Conservation (phyloP, 2,797 vertebrate species). For the Bradypodion pumilum region DNA sequence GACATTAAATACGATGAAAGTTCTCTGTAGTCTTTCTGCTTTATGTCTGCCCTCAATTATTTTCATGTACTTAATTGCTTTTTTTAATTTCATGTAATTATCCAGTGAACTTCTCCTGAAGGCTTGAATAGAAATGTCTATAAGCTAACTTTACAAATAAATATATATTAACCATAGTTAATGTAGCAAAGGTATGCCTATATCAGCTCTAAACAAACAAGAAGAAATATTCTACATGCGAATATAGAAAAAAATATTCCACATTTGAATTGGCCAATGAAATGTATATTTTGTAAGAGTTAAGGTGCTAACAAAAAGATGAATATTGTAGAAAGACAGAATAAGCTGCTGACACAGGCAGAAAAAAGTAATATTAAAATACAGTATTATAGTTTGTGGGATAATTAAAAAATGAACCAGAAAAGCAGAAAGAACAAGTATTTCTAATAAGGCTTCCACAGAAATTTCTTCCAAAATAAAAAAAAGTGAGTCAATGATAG, state of each 20-base stretch:
- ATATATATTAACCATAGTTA: background rate
- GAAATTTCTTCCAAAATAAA: background rate
- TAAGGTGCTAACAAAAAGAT: constrained; percentile 23
- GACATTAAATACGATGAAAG: constrained; percentile 8
- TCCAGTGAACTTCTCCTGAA: background rate
- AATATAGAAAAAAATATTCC: background rate
- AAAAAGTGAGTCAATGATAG: background rate
- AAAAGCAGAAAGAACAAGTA: background rate
- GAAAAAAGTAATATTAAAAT: constrained; percentile 15
- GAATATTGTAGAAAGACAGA: background rate
- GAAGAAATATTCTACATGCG: constrained; percentile 14
- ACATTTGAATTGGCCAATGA: background rate
- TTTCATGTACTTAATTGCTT: background rate
- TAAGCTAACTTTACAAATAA: background rate
- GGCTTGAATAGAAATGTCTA: background rate
- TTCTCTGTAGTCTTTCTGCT: background rate
- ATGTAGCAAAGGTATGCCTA: background rate
- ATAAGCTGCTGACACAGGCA: background rate
- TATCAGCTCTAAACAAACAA: background rate
- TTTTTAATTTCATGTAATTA: background rate
- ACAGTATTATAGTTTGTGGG: constrained; percentile 15
- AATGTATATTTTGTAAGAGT: background rate
- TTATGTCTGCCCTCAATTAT: background rate
- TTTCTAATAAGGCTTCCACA: background rate
- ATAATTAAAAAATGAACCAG: constrained; percentile 8